These are phyloP conservation scores for Epinephelus lanceolatus DNA, from an alignment of 2,113 vertebrate species.

Conservation along the genomic window DNA sequence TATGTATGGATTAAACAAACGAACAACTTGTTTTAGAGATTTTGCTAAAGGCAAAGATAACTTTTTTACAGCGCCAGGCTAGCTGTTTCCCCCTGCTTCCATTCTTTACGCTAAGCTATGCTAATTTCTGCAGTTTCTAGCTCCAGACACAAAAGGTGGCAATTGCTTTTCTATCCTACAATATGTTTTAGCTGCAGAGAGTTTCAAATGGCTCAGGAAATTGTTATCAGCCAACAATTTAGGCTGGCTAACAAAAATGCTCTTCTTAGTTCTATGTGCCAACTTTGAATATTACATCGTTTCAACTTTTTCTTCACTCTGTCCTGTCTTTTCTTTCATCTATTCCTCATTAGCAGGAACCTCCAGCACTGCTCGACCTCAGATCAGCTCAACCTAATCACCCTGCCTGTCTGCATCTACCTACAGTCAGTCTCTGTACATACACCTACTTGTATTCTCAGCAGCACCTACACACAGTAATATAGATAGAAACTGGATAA, in stretches of 20 bases:
- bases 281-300: conserved; percentile 4
- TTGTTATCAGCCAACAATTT: neutral
- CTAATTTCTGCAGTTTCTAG: too few relatives aligned
- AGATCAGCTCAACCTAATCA: conserved; percentile 39
- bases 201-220: neutral
- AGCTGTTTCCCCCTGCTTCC: too few relatives aligned
- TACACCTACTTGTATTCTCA: conserved; percentile 23
- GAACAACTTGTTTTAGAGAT: too few relatives aligned
- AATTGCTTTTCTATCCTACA: neutral
- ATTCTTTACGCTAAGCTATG: too few relatives aligned
- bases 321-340: conserved; percentile 30
- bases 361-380: conserved; percentile 11
- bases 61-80: too few relatives aligned
- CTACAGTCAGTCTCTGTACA: conserved; percentile 37
- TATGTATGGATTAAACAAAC: too few relatives aligned
- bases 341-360: conserved; percentile 30
- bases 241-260: neutral
- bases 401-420: conserved; percentile 43
- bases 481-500: conserved; percentile 19
- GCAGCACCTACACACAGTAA: conserved; percentile 28
- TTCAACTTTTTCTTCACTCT: neutral
- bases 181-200: neutral
- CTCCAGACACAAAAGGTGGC: neutral
- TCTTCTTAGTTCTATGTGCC: neutral
- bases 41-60: too few relatives aligned